phyloP scores from a whole-genome alignment of 2,888 invertebrate species.

The Mamestra brassicae region DNA sequence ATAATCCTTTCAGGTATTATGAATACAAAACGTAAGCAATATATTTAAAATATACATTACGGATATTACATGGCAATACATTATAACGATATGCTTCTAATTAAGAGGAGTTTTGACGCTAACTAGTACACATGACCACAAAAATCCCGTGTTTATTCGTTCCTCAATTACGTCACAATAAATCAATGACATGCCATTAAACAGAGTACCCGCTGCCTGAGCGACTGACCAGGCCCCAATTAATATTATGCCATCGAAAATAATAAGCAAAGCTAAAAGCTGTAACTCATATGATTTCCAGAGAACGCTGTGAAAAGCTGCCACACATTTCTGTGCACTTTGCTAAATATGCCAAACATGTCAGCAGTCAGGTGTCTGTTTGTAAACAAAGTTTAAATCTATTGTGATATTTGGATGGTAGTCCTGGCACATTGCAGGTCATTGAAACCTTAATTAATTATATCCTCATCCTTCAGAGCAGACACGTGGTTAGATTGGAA shows the following conservation, averaged over 20 bases:
- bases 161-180: background rate
- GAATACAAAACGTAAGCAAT: background rate
- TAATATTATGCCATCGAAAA: conserved; percentile 12
- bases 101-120: background rate
- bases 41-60: background rate
- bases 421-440: too few species aligned
- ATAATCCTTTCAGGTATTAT: background rate
- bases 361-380: conserved; percentile 4
- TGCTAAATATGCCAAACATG: conserved; percentile 16
- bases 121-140: background rate
- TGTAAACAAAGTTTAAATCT: conserved; percentile 12
- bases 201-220: background rate
- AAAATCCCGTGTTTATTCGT: too few species aligned
- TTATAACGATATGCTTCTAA: background rate
- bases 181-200: conserved; percentile 17
- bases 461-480: background rate
- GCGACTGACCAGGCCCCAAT: background rate
- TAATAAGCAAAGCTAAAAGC: conserved; percentile 11
- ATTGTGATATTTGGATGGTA: background rate
- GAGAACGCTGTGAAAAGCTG: conserved; percentile 7
- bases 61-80: too few species aligned
- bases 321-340: conserved; percentile 22
- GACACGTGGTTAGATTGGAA: background rate
- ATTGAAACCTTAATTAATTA: too few species aligned
- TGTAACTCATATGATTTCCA: background rate